Percentiles rank a stretch among this genome's conserved stretches.
Evolutionary conservation across 2,113 vertebrate genomes (phyloP).

Genomic region (Isichthys henryi): DNA sequence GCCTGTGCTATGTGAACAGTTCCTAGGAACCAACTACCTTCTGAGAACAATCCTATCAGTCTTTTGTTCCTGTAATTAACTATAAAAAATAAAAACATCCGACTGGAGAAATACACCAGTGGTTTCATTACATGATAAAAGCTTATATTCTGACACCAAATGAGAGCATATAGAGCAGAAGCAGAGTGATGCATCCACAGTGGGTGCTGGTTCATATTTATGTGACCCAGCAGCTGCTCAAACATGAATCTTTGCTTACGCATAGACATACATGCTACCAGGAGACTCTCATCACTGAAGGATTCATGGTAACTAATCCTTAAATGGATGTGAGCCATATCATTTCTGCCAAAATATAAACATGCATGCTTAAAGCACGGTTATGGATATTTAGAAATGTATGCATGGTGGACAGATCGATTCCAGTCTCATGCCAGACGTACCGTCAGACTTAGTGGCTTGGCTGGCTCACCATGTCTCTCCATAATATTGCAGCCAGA

Average conservation of each 20-base stretch:
- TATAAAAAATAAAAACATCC: not conserved
- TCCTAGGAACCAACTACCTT: not conserved
- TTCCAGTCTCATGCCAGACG: not conserved
- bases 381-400: not conserved
- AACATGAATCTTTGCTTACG: not conserved
- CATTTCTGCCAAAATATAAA: not conserved
- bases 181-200: not conserved
- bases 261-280: not conserved
- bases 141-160: not conserved
- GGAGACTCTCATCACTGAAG: not conserved
- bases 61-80: not conserved
- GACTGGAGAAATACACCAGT: not conserved
- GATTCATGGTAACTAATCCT: not conserved
- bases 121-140: not conserved
- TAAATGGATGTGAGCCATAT: not conserved
- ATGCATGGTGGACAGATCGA: not conserved
- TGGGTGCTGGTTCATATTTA: not conserved
- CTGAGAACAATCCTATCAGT: not conserved
- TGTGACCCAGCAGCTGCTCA: not conserved
- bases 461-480: not conserved
- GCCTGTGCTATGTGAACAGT: not conserved
- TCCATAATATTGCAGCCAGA: not conserved
- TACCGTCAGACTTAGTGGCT: not conserved
- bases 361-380: not conserved
- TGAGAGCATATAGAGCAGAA: not conserved